A percentile compares a stretch with the other conserved stretches of the same genome.
Conservation (phyloP, 1,140 invertebrate species). For the Saccostrea cuccullata region DNA sequence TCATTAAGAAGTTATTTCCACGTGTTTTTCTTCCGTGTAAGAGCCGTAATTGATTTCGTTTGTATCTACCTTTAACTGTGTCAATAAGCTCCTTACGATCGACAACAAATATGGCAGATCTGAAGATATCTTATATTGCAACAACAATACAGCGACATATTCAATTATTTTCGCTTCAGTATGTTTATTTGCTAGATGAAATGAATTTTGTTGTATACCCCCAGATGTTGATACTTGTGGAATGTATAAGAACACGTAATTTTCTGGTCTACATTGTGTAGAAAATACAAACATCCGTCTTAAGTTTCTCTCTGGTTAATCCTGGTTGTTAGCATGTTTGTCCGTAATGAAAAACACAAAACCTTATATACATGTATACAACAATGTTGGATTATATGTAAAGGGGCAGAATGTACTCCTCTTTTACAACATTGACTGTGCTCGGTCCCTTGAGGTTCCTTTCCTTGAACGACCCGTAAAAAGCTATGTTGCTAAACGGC, state of each 20-base stretch:
- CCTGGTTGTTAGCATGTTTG: background rate
- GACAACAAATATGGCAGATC: background rate
- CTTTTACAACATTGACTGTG: too few relatives aligned
- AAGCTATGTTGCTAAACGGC: background rate
- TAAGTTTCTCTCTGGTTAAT: background rate
- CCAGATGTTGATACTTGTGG: slow-evolving; percentile 25
- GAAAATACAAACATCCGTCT: background rate
- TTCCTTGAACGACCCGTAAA: background rate
- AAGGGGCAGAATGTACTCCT: background rate
- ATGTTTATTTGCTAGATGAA: slow-evolving; percentile 29
- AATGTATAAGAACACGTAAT: background rate
- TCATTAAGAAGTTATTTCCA: background rate
- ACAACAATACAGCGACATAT: slow-evolving; percentile 29
- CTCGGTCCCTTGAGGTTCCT: background rate
- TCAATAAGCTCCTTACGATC: slow-evolving; percentile 28
- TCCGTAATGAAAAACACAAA: slow-evolving; percentile 10
- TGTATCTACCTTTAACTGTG: slow-evolving; percentile 12
- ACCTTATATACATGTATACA: background rate
- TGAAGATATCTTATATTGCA: slow-evolving; percentile 24
- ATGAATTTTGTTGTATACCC: slow-evolving; percentile 29
- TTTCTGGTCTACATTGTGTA: background rate
- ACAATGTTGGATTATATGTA: background rate
- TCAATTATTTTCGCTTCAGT: slow-evolving; percentile 21
- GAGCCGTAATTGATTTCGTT: slow-evolving; percentile 29
- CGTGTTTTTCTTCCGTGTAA: background rate